Conservation (phyloP, 2,888 invertebrate genomes). For the Sicus ferrugineus region DNA sequence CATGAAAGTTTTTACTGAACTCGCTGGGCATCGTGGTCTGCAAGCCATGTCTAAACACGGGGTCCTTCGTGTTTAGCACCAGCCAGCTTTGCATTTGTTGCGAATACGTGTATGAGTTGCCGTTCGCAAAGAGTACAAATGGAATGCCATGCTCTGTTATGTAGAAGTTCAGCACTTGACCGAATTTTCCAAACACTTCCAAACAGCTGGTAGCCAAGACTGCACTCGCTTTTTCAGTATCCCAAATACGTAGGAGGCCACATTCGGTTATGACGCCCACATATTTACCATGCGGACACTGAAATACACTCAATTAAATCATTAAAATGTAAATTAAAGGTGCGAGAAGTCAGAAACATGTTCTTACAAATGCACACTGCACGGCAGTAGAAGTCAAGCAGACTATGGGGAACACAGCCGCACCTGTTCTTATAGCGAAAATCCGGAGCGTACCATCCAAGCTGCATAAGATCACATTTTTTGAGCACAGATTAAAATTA, state of each 20-base stretch:
- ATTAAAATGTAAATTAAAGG: not conserved
- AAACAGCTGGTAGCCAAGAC: conserved; percentile 56
- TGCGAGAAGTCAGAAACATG: not conserved
- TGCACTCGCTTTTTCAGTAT: conserved; percentile 50
- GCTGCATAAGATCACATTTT: conserved; percentile 61
- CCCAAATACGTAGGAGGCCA: conserved; percentile 61
- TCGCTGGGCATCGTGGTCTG: conserved; percentile 63
- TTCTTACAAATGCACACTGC: conserved; percentile 62
- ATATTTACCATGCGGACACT: conserved; percentile 59
- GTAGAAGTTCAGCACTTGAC: conserved; percentile 70
- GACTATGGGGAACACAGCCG: conserved; percentile 58
- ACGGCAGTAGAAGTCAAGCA: conserved; percentile 56
- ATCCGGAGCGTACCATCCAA: conserved; percentile 61
- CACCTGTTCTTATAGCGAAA: conserved; percentile 56
- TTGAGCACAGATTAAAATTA: conserved; percentile 60
- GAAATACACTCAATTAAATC: conserved; percentile 2
- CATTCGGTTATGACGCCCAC: conserved; percentile 63
- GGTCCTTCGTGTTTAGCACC: conserved; percentile 68
- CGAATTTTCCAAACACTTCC: conserved; percentile 58
- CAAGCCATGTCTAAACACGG: conserved; percentile 66
- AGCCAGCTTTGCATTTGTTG: conserved; percentile 78
- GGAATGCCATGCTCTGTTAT: conserved; percentile 79
- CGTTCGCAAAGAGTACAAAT: conserved; percentile 83
- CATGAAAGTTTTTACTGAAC: conserved; percentile 56
- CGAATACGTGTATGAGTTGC: conserved; percentile 85